phyloP scores from a whole-genome alignment of 2,797 vertebrate genomes.

The Ciconia nigra region DNA sequence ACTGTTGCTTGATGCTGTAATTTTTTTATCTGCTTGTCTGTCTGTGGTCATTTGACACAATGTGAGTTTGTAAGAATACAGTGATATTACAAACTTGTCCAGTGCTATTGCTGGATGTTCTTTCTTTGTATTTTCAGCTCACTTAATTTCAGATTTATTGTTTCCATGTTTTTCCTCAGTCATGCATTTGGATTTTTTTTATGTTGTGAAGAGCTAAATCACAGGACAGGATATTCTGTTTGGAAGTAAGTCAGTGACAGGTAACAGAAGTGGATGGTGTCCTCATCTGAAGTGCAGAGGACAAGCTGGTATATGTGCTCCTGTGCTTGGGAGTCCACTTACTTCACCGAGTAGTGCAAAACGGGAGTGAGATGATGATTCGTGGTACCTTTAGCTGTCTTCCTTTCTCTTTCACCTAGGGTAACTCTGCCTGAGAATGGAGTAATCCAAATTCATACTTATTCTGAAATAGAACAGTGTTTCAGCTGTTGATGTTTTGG shows the following conservation, averaged over 20 bases:
- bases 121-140: neutral
- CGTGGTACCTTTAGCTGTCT: neutral
- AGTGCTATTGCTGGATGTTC: neutral
- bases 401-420: neutral
- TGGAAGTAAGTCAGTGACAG: neutral
- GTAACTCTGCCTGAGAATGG: neutral
- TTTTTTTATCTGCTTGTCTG: neutral
- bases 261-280: neutral
- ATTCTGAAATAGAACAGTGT: neutral
- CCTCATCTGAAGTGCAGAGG: neutral
- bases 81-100: neutral
- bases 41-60: neutral
- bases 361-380: neutral
- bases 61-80: neutral
- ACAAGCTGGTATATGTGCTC: neutral
- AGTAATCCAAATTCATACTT: neutral
- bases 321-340: neutral
- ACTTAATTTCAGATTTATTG: neutral
- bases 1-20: neutral
- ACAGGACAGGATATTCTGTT: neutral
- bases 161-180: neutral
- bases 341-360: neutral
- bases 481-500: neutral
- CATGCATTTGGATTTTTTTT: neutral
- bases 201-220: neutral